Conservation (phyloP, 2,797 vertebrate species). For the Crenuchus spilurus region DNA sequence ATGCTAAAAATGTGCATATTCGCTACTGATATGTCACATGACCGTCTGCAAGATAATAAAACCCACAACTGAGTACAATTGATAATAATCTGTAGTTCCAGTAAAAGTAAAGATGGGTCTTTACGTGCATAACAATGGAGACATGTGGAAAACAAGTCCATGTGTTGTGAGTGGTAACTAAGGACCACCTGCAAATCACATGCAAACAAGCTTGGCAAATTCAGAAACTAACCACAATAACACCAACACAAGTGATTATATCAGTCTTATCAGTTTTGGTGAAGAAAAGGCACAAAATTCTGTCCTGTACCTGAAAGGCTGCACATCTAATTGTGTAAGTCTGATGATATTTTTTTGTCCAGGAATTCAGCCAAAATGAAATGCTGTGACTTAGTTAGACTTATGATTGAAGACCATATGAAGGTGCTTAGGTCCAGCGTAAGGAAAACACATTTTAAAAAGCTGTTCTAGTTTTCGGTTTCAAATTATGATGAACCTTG, state of each 20-base stretch:
- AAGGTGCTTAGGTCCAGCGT: not conserved
- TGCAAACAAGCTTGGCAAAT: not conserved
- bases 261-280: constrained; percentile 32
- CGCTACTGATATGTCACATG: no score
- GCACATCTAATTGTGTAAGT: not conserved
- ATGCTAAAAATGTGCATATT: no score
- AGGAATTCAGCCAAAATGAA: not conserved
- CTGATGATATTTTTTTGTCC: not conserved
- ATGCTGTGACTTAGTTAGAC: not conserved
- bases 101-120: no score
- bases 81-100: no score
- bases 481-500: constrained; percentile 31
- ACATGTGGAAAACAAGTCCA: not conserved
- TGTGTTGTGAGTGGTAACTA: not conserved
- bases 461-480: constrained; percentile 32
- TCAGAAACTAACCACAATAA: not conserved
- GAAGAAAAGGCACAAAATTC: not conserved
- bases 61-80: no score
- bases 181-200: constrained; percentile 19
- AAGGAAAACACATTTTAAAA: constrained; percentile 7
- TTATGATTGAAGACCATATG: not conserved
- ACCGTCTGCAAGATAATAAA: no score
- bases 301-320: not conserved
- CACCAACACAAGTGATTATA: constrained; percentile 3
- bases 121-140: no score